Base-by-base conservation (phyloP, 2,888 invertebrate species). In the Aradus depressus region DNA sequence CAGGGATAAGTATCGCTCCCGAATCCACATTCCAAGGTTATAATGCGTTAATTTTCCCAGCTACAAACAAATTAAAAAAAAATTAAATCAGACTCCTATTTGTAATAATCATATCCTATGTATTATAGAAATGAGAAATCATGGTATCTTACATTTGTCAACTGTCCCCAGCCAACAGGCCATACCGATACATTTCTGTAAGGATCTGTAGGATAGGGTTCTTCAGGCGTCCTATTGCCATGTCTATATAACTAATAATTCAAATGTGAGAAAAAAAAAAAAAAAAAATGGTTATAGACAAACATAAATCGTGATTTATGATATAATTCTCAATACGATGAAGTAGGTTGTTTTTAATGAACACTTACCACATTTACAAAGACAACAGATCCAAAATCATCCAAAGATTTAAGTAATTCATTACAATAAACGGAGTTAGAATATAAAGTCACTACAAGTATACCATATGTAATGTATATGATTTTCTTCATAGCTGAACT, bases 161-260 rank as follows among this genome's bases (percentile, higher is more conserved):
- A 69, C 65, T 93, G 84, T 1, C 90, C 91, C 71, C 82, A 90
- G 57, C 81, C 85, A 8, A 80, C 82, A 1, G 89, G 86, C 91
- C 92, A 93, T 37, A 72, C 70, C 2, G 79, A 77, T 57, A 74
- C 74, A 62, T 86, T 76, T 18, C 68, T 68, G 68, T 84, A 84
- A 0, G 88, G 87, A 69, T 93, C 92, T 16, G 72, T 84, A 0
- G 87, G 84, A 65, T 87, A 93, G 0, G 81, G 75, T n/a, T 75
- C 70, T 2, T 85, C 71, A 1, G 90, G 90, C 39, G 88, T 88
- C 57, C 95, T 74, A 66, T 92, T 92, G 12, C 95, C 95, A 71
- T 95, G 95, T 51, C 93, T 75, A 67, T 72, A 93, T 35, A 90
- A 64, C 83, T 69, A 68, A 21, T 44, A 54, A 31, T 39, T 19